A percentile compares a stretch with the other conserved stretches of the same genome.
phyloP scores from a whole-genome alignment of 2,888 invertebrate species.

The Eupsilia transversa region DNA sequence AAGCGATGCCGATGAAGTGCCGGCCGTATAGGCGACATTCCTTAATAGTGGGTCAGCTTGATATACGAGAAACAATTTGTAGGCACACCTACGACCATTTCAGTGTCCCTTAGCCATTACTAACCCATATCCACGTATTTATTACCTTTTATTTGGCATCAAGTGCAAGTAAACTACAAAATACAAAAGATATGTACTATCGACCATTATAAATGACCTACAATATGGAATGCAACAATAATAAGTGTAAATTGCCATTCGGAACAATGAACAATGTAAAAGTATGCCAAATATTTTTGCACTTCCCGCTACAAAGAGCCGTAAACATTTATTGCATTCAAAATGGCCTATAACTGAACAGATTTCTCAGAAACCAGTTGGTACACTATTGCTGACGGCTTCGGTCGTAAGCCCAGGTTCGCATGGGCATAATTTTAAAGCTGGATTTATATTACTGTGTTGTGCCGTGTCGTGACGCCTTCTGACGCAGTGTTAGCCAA shows the following conservation, averaged over 20 bases:
- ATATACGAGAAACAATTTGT: slow-evolving; percentile 59
- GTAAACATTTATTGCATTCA: slow-evolving; percentile 69
- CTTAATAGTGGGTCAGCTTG: slow-evolving; percentile 53
- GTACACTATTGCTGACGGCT: slow-evolving; percentile 41
- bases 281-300: slow-evolving; percentile 68
- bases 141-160: slow-evolving; percentile 40
- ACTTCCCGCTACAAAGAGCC: slow-evolving; percentile 65
- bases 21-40: slow-evolving; percentile 39
- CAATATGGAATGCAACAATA: slow-evolving; percentile 45
- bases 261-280: slow-evolving; percentile 68
- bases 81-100: slow-evolving; percentile 48
- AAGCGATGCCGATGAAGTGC: slow-evolving; percentile 48
- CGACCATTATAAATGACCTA: slow-evolving; percentile 40
- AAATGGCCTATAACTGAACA: slow-evolving; percentile 53
- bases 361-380: slow-evolving; percentile 58
- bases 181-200: slow-evolving; percentile 35
- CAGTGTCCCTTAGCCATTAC: slow-evolving; percentile 43
- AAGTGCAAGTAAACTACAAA: slow-evolving; percentile 15
- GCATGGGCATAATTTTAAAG: neutral
- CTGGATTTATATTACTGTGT: no score
- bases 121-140: slow-evolving; percentile 52
- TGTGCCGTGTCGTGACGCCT: no score
- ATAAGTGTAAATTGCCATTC: slow-evolving; percentile 56
- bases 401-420: slow-evolving; percentile 2
- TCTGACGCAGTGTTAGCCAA: no score